Evolutionary conservation across 2,888 invertebrate species (phyloP).

Genomic region (Machimus atricapillus): DNA sequence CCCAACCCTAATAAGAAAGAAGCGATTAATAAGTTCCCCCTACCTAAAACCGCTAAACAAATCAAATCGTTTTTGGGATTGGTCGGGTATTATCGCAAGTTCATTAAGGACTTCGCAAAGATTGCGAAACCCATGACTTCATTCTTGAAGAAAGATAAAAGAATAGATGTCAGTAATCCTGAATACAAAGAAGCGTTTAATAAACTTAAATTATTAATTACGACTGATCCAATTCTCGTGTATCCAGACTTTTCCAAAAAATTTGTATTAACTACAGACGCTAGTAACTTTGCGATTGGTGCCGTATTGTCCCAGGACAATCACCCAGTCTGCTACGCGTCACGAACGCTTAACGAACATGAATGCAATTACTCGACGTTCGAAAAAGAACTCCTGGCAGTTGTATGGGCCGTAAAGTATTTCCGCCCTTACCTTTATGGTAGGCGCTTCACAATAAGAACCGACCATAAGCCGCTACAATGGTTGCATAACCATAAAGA

Average conservation of each 20-base stretch:
- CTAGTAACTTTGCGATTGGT: not conserved
- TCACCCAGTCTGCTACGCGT: constrained; percentile 23
- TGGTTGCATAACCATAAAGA: constrained; percentile 44
- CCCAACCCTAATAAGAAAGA: constrained; percentile 31
- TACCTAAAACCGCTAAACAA: constrained; percentile 42
- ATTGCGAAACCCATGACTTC: constrained; percentile 8
- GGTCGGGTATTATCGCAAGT: constrained; percentile 26
- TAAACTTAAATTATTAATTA: not conserved
- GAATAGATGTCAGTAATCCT: constrained; percentile 13
- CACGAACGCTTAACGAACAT: constrained; percentile 37
- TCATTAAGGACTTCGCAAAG: constrained; percentile 31
- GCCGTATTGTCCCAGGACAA: constrained; percentile 1
- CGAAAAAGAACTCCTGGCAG: constrained; percentile 38
- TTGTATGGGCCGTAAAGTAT: constrained; percentile 31
- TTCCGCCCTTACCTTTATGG: constrained; percentile 41
- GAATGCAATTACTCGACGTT: constrained; percentile 33
- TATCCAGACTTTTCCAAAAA: constrained; percentile 29
- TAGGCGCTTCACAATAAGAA: constrained; percentile 31
- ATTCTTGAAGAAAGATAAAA: constrained; percentile 40
- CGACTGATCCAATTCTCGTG: not conserved
- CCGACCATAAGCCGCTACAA: constrained; percentile 39
- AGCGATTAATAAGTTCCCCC: constrained; percentile 44
- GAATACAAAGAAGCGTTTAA: constrained; percentile 1
- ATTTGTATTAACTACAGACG: not conserved
- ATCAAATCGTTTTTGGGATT: constrained; percentile 43